Conservation (phyloP, 2,888 invertebrate genomes). For the Leptinotarsa juncta region DNA sequence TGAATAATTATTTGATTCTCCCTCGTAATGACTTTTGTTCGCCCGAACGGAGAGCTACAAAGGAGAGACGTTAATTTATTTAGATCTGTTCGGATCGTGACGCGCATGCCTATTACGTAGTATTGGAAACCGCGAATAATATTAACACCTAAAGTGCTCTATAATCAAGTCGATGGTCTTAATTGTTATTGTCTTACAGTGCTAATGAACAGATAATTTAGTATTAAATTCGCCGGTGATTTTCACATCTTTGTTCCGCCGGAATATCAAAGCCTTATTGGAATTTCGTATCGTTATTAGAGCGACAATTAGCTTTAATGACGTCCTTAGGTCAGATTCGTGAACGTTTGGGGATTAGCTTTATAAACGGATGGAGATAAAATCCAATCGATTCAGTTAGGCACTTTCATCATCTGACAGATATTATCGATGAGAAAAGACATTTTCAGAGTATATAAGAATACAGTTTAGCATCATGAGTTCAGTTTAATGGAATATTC, state of each 20-base stretch:
- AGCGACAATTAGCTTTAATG: slow-evolving; percentile 18
- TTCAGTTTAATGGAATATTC: too few relatives aligned
- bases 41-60: slow-evolving; percentile 50
- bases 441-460: too few relatives aligned
- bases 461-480: too few relatives aligned
- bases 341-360: neutral
- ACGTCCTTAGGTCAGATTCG: slow-evolving; percentile 9
- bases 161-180: slow-evolving; percentile 58
- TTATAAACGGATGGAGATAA: neutral
- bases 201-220: slow-evolving; percentile 51
- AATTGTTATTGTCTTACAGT: slow-evolving; percentile 55
- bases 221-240: slow-evolving; percentile 28
- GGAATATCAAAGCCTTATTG: slow-evolving; percentile 19
- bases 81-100: slow-evolving; percentile 57
- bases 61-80: slow-evolving; percentile 58
- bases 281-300: slow-evolving; percentile 20
- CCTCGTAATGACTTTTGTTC: slow-evolving; percentile 29
- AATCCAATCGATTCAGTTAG: neutral
- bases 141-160: slow-evolving; percentile 63
- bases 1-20: slow-evolving; percentile 27
- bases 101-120: slow-evolving; percentile 59
- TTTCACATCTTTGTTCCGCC: slow-evolving; percentile 28
- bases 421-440: neutral
- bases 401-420: neutral
- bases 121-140: slow-evolving; percentile 63